These are phyloP conservation scores for Mixornis gularis DNA, from an alignment of 2,113 vertebrate genomes.

Conservation along the genomic window DNA sequence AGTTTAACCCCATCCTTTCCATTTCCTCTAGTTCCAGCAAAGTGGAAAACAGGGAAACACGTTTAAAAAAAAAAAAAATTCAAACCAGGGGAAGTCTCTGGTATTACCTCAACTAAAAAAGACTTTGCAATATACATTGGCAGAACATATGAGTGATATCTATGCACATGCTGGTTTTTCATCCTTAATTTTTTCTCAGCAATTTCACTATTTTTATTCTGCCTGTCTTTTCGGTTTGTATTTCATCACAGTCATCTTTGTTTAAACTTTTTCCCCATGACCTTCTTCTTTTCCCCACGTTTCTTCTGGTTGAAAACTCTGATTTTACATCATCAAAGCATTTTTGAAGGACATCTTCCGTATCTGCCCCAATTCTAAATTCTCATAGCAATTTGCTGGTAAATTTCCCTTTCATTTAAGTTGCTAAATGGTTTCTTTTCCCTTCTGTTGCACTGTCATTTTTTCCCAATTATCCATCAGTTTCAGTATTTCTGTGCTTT, in stretches of 20 bases:
- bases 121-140: not conserved
- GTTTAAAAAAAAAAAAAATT: not conserved
- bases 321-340: not conserved
- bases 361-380: not conserved
- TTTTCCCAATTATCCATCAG: slow-evolving; percentile 13
- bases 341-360: not conserved
- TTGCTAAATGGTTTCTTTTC: not conserved
- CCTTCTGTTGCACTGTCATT: not conserved
- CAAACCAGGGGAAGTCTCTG: not conserved
- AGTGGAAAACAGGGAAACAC: not conserved
- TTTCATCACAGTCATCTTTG: not conserved
- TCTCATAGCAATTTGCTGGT: not conserved
- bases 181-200: not conserved
- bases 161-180: not conserved
- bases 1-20: not conserved
- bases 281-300: not conserved
- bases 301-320: not conserved
- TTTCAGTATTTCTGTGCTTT: slow-evolving; percentile 1
- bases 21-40: not conserved
- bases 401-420: not conserved
- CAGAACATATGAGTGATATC: not conserved
- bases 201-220: not conserved
- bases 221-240: not conserved
- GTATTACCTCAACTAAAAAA: not conserved
- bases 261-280: not conserved